Percentiles rank a stretch among this genome's conserved stretches.
Evolutionary conservation across 2,113 vertebrate genomes (phyloP).

Genomic region (Gasterosteus nipponicus): DNA sequence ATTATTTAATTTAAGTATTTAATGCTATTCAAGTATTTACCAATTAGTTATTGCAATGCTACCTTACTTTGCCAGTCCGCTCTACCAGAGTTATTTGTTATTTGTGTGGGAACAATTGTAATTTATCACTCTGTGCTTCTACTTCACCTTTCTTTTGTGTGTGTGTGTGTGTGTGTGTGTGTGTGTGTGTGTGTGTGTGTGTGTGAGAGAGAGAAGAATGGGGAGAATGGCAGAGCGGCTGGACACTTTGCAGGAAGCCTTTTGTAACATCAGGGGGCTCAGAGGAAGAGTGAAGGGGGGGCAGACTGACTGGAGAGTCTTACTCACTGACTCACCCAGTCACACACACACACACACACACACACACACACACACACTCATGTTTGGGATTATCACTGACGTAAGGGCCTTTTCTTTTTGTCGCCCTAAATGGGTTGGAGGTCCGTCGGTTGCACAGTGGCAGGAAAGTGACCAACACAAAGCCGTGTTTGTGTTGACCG

Average conservation of each 20-base stretch:
- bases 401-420: constrained; percentile 16
- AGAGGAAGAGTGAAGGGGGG: constrained; percentile 54
- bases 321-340: constrained; percentile 49
- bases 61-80: neutral
- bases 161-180: constrained; percentile 4
- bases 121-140: constrained; percentile 11
- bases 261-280: constrained; percentile 64
- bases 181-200: constrained; percentile 2
- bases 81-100: constrained; percentile 6
- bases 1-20: no score
- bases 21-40: no score
- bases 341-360: constrained; percentile 12
- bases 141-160: constrained; percentile 2
- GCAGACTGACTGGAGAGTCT: constrained; percentile 36
- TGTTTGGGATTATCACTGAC: constrained; percentile 37
- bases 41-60: neutral
- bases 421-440: constrained; percentile 49
- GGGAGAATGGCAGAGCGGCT: constrained; percentile 24
- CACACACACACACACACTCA: constrained; percentile 19
- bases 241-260: constrained; percentile 67
- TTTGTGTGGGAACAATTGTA: constrained; percentile 20
- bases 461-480: constrained; percentile 56
- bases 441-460: neutral
- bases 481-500: constrained; percentile 43
- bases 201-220: constrained; percentile 2